phyloP scores from a whole-genome alignment of 2,797 vertebrate genomes.

The Chloroceryle inda region DNA sequence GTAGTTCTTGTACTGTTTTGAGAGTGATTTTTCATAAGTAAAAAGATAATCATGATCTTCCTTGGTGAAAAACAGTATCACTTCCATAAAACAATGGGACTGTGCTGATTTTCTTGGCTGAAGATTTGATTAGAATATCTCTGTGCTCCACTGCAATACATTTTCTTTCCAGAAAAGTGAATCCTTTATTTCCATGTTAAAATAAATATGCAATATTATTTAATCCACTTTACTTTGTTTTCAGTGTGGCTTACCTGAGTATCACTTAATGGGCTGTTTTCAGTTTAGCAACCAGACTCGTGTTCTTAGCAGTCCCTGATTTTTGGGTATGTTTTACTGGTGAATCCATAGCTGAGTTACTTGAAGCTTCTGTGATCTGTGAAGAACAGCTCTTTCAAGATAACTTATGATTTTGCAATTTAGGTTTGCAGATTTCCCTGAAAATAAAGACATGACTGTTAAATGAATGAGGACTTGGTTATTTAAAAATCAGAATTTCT shows the following conservation, averaged over 20 bases:
- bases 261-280: neutral
- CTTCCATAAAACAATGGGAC: neutral
- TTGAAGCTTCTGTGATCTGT: neutral
- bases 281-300: neutral
- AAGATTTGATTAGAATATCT: neutral
- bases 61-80: neutral
- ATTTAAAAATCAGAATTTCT: constrained; percentile 37
- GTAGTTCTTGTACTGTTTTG: neutral
- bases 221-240: neutral
- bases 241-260: neutral
- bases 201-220: neutral
- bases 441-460: constrained; percentile 52
- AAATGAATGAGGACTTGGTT: constrained; percentile 10
- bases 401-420: constrained; percentile 34
- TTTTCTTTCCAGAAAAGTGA: neutral
- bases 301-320: constrained; percentile 1
- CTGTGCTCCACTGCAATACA: neutral
- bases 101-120: neutral
- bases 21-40: neutral
- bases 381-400: constrained; percentile 28
- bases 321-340: neutral
- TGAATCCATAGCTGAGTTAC: neutral
- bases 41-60: neutral
- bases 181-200: neutral
- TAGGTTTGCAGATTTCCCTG: constrained; percentile 28